phyloP scores from a whole-genome alignment of 2,113 vertebrate species.

The Crotalus horridus region DNA sequence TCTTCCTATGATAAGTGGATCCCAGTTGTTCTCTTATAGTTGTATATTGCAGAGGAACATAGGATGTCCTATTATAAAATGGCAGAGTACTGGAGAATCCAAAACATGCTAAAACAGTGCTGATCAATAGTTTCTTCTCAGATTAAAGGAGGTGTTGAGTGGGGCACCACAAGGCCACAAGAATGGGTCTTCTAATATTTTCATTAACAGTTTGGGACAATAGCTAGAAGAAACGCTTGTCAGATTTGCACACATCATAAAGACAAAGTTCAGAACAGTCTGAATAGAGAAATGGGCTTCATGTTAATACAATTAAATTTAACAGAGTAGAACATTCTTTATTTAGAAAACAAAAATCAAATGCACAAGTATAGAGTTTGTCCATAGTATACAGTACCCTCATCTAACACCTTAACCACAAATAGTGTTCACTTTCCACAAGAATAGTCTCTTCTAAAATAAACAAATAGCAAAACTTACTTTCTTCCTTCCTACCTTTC shows the following conservation, averaged over 20 bases:
- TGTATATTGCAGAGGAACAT: too few relatives aligned
- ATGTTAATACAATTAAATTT: neutral
- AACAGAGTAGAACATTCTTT: neutral
- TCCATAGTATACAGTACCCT: neutral
- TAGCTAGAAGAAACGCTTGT: neutral
- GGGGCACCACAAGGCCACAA: neutral
- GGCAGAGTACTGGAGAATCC: neutral
- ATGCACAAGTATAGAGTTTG: neutral
- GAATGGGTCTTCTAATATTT: neutral
- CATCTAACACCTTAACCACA: neutral
- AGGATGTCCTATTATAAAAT: neutral
- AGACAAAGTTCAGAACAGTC: neutral
- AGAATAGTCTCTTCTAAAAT: neutral
- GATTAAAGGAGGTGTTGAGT: neutral
- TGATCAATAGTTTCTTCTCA: neutral
- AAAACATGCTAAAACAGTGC: neutral
- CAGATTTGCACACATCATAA: neutral
- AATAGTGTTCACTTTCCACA: neutral
- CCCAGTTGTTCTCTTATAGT: neutral
- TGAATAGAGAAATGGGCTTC: neutral
- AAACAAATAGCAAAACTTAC: neutral
- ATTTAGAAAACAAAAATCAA: neutral
- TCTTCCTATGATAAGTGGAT: neutral
- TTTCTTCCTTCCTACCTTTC: constrained; percentile 24
- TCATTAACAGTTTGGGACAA: neutral